Conservation (phyloP, 2,888 invertebrate species). For the Drosophila sordidula region DNA sequence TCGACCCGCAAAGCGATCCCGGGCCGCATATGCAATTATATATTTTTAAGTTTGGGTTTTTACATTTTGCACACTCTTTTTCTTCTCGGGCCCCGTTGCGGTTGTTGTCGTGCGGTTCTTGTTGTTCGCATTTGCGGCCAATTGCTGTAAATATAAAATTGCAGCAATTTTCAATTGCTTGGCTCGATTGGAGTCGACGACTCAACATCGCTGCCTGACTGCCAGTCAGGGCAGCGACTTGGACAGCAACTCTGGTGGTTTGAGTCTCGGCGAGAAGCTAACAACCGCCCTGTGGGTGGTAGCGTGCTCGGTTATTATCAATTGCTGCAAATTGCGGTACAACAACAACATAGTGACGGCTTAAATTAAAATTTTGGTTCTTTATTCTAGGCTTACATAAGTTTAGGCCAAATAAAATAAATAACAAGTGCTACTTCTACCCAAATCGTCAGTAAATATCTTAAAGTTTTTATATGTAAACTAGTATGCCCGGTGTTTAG, state of each 20-base stretch:
- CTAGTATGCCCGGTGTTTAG: too few species aligned
- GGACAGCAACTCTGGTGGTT: constrained; percentile 61
- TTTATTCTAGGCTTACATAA: background rate
- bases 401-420: too few species aligned
- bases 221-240: constrained; percentile 23
- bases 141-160: constrained; percentile 81
- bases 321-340: constrained; percentile 71
- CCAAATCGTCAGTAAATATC: too few species aligned
- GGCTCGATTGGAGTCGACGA: constrained; percentile 74
- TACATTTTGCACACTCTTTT: constrained; percentile 60
- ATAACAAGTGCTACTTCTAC: background rate
- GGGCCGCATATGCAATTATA: constrained; percentile 79
- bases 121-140: constrained; percentile 70
- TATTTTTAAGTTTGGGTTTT: constrained; percentile 81
- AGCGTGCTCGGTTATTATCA: constrained; percentile 77
- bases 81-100: constrained; percentile 22
- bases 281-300: constrained; percentile 81
- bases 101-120: constrained; percentile 32
- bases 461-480: too few species aligned
- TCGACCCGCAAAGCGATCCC: constrained; percentile 45
- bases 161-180: constrained; percentile 80
- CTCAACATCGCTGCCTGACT: constrained; percentile 48
- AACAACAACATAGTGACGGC: constrained; percentile 47
- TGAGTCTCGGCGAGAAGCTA: constrained; percentile 43
- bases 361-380: constrained; percentile 42